Percentiles rank a stretch among this genome's conserved stretches.
Evolutionary conservation across 2,797 vertebrate species (phyloP).

Genomic region (Tinamus major): DNA sequence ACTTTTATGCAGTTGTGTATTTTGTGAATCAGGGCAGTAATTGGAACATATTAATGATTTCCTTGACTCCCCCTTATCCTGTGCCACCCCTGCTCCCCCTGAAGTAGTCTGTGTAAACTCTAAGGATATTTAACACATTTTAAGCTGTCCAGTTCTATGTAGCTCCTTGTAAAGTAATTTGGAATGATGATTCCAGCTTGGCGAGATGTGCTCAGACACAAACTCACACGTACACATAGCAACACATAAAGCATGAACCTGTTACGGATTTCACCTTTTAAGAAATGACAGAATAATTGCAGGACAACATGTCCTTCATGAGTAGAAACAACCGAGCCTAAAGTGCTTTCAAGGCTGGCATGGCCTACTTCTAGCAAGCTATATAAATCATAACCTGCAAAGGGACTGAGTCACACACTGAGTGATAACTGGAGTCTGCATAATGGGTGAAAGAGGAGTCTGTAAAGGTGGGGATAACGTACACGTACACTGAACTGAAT

Average conservation of each 20-base stretch:
- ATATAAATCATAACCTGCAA: conserved; percentile 80
- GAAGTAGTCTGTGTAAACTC: conserved; percentile 34
- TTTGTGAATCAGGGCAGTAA: conserved; percentile 42
- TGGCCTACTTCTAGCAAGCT: conserved; percentile 80
- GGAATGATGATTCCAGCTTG: conserved; percentile 61
- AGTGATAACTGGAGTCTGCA: conserved; percentile 29
- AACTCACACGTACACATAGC: conserved; percentile 26
- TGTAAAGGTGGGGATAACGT: background rate
- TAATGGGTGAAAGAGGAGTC: background rate
- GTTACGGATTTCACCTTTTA: conserved; percentile 81
- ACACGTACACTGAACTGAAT: background rate
- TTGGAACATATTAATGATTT: conserved; percentile 55
- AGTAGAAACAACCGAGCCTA: conserved; percentile 77
- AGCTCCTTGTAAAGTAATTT: conserved; percentile 62
- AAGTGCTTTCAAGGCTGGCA: conserved; percentile 79
- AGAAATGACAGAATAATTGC: conserved; percentile 84
- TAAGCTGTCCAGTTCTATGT: conserved; percentile 64
- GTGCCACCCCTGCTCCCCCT: background rate
- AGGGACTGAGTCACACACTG: conserved; percentile 55
- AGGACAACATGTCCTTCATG: conserved; percentile 82
- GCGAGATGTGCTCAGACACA: conserved; percentile 66
- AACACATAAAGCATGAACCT: conserved; percentile 69
- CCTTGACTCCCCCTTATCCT: background rate
- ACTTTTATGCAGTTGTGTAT: conserved; percentile 16
- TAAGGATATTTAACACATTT: conserved; percentile 66